These are phyloP conservation scores for Microhierax caerulescens DNA, from an alignment of 2,797 vertebrate species.

Conservation along the genomic window DNA sequence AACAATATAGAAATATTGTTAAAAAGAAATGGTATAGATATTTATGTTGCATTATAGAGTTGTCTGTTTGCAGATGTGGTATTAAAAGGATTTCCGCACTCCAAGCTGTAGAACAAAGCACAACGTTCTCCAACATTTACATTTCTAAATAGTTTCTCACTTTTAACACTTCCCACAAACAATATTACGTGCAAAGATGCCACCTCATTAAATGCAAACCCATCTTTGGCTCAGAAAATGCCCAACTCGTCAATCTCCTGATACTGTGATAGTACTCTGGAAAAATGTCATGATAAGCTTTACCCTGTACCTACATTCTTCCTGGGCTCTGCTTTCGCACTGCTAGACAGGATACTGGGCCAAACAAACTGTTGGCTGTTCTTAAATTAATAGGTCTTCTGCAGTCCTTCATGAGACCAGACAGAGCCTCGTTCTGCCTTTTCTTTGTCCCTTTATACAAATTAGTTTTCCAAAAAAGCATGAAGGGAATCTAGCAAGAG, in stretches of 20 bases:
- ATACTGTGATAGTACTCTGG: not conserved
- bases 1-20: not conserved
- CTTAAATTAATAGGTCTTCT: not conserved
- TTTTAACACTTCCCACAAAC: not conserved
- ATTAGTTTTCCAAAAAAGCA: not conserved
- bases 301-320: not conserved
- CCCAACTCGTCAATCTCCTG: not conserved
- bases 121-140: not conserved
- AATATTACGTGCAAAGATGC: not conserved
- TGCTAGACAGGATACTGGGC: not conserved
- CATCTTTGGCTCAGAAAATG: not conserved
- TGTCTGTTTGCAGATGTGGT: not conserved
- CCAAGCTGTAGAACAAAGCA: not conserved
- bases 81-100: not conserved
- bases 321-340: not conserved
- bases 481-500: not conserved
- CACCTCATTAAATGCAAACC: not conserved
- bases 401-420: not conserved
- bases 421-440: not conserved
- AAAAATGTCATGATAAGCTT: not conserved
- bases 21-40: not conserved
- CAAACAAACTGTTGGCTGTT: not conserved
- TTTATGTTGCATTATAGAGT: not conserved
- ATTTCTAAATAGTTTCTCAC: not conserved
- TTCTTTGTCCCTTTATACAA: not conserved